Evolutionary conservation across 2,888 invertebrate genomes (phyloP).

Genomic region (Ariolimax columbianus): DNA sequence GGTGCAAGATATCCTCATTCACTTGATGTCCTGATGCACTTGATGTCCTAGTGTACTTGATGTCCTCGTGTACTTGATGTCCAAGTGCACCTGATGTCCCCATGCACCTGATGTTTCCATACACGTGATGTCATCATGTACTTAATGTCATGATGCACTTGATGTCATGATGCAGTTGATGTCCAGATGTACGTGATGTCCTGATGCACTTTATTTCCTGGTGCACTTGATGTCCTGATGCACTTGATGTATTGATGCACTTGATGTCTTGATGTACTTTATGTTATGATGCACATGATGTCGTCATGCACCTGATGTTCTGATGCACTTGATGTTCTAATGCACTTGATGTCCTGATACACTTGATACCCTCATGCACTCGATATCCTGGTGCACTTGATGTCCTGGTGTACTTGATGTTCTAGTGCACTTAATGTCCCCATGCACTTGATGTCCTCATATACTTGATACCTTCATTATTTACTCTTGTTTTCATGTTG

Average conservation of each 20-base stretch:
- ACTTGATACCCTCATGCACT: not conserved
- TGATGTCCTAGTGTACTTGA: not conserved
- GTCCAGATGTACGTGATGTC: not conserved
- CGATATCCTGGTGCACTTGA: not conserved
- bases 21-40: not conserved
- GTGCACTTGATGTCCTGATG: not conserved
- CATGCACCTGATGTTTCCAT: not conserved
- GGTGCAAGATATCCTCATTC: not conserved
- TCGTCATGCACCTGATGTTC: not conserved
- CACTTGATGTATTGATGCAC: not conserved
- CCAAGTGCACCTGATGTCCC: not conserved
- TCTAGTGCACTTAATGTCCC: too few species aligned
- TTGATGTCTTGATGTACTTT: not conserved
- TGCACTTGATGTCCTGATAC: not conserved
- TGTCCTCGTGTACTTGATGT: not conserved
- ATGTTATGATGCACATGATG: too few species aligned
- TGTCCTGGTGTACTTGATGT: not conserved
- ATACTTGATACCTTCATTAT: too few species aligned
- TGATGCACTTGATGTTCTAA: not conserved
- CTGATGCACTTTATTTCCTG: not conserved
- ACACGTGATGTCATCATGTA: not conserved
- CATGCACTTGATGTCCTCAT: too few species aligned
- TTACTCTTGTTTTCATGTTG: too few species aligned
- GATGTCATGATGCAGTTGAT: not conserved
- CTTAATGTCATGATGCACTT: not conserved